These are phyloP conservation scores for Mareca penelope DNA, from an alignment of 2,797 vertebrate species.

Conservation along the genomic window DNA sequence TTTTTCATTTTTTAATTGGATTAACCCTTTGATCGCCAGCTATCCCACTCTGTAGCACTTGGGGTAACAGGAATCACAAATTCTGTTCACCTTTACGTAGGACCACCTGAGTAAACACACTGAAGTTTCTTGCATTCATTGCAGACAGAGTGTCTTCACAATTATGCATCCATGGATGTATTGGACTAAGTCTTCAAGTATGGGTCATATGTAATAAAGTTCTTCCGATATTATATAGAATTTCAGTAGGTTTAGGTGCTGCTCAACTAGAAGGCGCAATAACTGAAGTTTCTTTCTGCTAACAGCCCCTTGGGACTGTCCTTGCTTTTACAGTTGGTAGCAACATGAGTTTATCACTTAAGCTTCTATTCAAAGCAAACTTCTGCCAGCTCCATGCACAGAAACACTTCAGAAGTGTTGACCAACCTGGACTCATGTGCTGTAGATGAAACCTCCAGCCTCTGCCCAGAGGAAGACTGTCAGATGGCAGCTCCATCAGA, in stretches of 20 bases:
- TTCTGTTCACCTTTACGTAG: background rate
- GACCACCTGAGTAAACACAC: background rate
- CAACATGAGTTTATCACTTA: background rate
- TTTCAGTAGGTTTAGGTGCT: background rate
- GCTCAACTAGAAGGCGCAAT: background rate
- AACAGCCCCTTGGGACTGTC: background rate
- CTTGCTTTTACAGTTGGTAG: background rate
- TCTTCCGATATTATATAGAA: background rate
- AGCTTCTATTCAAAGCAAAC: background rate
- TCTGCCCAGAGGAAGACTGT: background rate
- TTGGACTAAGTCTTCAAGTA: background rate
- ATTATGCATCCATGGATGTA: background rate
- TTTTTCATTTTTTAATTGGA: background rate
- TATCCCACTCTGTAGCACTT: background rate
- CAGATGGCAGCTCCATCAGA: background rate
- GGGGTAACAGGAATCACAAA: background rate
- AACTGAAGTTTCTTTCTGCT: background rate
- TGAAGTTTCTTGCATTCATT: background rate
- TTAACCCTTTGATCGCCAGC: background rate
- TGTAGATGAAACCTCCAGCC: background rate
- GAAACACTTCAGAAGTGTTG: background rate
- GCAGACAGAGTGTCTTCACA: background rate
- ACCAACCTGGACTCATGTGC: fast-evolving
- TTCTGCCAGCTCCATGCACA: fast-evolving
- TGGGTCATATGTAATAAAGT: background rate